Base-by-base conservation (phyloP, 1,140 invertebrate species). In the Drosophila saltans region DNA sequence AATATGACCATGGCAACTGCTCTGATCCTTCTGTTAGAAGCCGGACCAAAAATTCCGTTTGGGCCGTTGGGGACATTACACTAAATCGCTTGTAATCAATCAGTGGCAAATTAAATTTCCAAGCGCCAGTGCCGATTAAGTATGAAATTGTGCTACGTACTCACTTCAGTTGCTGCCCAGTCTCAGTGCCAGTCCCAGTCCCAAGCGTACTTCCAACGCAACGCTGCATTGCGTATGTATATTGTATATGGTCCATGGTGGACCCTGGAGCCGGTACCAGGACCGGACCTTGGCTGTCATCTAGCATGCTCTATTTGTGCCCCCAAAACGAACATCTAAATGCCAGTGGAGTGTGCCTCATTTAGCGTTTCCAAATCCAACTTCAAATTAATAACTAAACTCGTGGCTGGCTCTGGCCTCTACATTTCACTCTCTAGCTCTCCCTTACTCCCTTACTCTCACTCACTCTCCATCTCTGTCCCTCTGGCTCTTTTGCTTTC, bases 81-180 rank as follows among this genome's bases (percentile, higher is more conserved):
- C 71, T 67, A 83, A 90, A 90, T 90, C 78, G 88, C 65, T 80
- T 66, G 88, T 67, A 83, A 90, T 90, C 88, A 90, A 91, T 90
- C 88, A 90, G 69, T 68, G 56, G 75, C 68, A 91, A 91, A 90
- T 90, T 90, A 90, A 90, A 91, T 91, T 90, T 90, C 72, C 65
- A 66, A 80, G 88, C 72, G 58, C 72, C 67, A 69, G 58, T 48
- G 67, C 59, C 79, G 83, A 91, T 88, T 90, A 90, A 83, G 73
- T 75, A 74, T 75, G 70, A 75, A 71, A 75, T 80, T 75, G 75
- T 84, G 72, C 58, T 48, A 10, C 45, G 45, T 48, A 48, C 45
- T 26, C 45, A 21, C 45, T 48, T 48, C 45, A 40, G 45, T 21
- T 52, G 16, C 28, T 4, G 21, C 45, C n/a, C 21, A 52, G 33